Conservation (phyloP, 53 echinoderm and acorn worm species). For the Luidia sarsii region DNA sequence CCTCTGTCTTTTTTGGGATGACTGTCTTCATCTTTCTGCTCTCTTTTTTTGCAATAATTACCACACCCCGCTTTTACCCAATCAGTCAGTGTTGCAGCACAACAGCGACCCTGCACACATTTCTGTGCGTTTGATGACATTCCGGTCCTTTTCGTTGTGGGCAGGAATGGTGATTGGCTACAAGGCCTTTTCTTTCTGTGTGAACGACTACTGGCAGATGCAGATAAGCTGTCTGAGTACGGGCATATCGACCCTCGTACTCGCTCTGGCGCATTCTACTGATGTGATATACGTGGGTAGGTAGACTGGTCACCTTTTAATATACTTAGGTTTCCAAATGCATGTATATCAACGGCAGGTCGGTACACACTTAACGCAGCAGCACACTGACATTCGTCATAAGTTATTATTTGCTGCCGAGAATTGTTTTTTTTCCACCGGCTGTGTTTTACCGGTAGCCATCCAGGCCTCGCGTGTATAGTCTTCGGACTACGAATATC, state of each 20-base stretch:
- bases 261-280: constrained; percentile 34
- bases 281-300: constrained; percentile 49
- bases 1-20: too few relatives aligned
- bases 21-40: too few relatives aligned
- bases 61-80: too few relatives aligned
- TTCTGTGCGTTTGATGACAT: too few relatives aligned
- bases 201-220: constrained; percentile 60
- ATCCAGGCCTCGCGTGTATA: too few relatives aligned
- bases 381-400: background rate
- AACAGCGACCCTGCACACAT: too few relatives aligned
- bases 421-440: too few relatives aligned
- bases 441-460: too few relatives aligned
- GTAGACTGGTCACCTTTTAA: background rate
- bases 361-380: background rate
- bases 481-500: too few relatives aligned
- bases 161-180: constrained; percentile 60
- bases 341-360: background rate
- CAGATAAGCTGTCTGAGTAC: constrained; percentile 48
- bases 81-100: too few relatives aligned
- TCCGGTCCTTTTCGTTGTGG: background rate
- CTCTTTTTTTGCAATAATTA: too few relatives aligned
- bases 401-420: too few relatives aligned
- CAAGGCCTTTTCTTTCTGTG: constrained; percentile 45
- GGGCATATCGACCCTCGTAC: constrained; percentile 3
- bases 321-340: background rate